Evolutionary conservation across 2,113 vertebrate species (phyloP), one percentile per base, ranked within the genome.

Genomic region (Rissa tridactyla): DNA sequence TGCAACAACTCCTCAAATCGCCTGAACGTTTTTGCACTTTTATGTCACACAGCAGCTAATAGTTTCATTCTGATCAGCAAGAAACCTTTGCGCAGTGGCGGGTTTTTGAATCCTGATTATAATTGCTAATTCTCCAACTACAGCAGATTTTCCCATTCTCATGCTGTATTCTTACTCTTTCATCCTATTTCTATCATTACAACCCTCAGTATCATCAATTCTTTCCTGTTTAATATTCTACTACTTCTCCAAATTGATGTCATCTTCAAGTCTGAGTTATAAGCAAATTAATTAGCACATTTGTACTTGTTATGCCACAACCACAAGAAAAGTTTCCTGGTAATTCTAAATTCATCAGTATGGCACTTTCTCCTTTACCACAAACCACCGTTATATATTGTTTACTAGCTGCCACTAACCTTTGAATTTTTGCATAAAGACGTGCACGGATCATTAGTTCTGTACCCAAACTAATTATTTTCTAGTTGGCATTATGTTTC

Each of bases 261-360:
- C 25, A 81, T 92, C 91, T 83, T 94, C 76, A 62, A 92, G 60
- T 54, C 49, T 73, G 40, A 77, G 75, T 86, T 97, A 83, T 40
- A 94, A 90, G 82, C 40, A 94, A 94, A 89, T 92, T 90, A 90
- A 93, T 97, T 94, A 94, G 46, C 86, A 90, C 88, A 62, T 92
- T 93, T 92, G 82, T 76, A 90, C 82, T 93, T 92, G 73, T 82
- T 91, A 85, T 60, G 42, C 22, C 68, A 86, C 86, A 80, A 90
- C 86, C 85, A 93, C 46, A 73, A 40, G 79, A 52, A 72, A 90
- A 83, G 19, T 80, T 94, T 88, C 68, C 64, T 66, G 68, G 46
- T 72, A 90, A 80, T 77, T 88, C 52, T 79, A 47, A 90, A 85
- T 6, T 10, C 49, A 52, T 68, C 18, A 15, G 14, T 83, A 82